Base-by-base conservation (phyloP, 35 echinoderm and acorn worm species). In the Stichopus chloronotus region DNA sequence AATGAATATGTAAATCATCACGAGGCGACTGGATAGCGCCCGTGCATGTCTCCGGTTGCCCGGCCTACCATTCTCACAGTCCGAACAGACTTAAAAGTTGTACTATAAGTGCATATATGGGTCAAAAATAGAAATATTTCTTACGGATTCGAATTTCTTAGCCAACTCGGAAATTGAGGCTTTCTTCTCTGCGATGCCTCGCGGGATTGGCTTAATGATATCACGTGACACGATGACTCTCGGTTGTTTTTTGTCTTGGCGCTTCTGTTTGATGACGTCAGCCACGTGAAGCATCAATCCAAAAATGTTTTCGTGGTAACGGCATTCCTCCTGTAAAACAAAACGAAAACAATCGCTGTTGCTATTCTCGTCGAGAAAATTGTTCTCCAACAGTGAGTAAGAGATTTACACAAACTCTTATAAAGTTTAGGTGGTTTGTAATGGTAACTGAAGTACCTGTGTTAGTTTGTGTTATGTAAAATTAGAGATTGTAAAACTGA, bases 281-380 rank as follows among this genome's bases (percentile, higher is more conserved):
- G 23, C 87, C 5, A 86, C 86, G 21, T 74, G 88, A 20, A 94
- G 88, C 5, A 58, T 55, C 16, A 96, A 53, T 30, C 95, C 95
- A 89, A 92, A 96, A 30, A 96, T 57, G 53, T 96, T 92, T 58
- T 96, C 95, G 72, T 96, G 95, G 58, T 96, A 96, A 57, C 81
- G 92, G 59, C 82, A 76, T 56, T 93, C 88, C 79, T 93, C 92
- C 95, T 96, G 88, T 0, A 10, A 25, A 55, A 59, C 72, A 23
- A 71, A 13, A 82, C 25, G 61, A 65, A 0, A 17, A 65, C 59
- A 43, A 43, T 43, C 14, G 13, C 21, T 16, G 21, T 16, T 22
- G 13, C 14, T 2, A 74, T 14, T 74, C 69, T 14, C 14, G 30
- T 1, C 30, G 30, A 3, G 3, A 43, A 43, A 82, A 5, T n/a